Evolutionary conservation across 2,113 vertebrate genomes (phyloP).

Genomic region (Cyprinodon brontotheroides): DNA sequence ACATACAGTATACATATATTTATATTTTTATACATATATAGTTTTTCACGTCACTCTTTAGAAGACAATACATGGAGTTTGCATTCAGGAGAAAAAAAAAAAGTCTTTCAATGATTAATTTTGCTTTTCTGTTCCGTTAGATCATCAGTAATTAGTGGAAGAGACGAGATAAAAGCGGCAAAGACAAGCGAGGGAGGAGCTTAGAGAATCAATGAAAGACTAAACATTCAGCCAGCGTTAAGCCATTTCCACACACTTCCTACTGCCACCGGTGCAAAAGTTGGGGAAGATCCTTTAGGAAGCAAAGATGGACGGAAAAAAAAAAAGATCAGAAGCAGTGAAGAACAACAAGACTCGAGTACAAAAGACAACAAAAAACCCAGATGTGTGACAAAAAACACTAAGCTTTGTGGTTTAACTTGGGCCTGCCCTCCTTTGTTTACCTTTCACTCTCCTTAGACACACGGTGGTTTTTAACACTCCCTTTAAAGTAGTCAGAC

Average conservation of each 20-base stretch:
- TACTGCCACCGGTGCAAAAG: conserved; percentile 60
- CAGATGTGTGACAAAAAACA: conserved; percentile 52
- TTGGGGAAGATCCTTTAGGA: conserved; percentile 52
- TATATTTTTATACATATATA: neutral
- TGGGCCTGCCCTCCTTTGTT: conserved; percentile 48
- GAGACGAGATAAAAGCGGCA: conserved; percentile 33
- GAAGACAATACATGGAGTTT: conserved; percentile 49
- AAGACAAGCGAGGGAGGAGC: conserved; percentile 29
- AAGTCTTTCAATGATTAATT: conserved; percentile 44
- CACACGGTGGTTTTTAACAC: no score
- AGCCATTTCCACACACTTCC: conserved; percentile 53
- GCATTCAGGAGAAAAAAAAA: conserved; percentile 13
- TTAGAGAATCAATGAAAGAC: conserved; percentile 53
- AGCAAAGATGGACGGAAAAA: conserved; percentile 53
- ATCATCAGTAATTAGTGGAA: conserved; percentile 45
- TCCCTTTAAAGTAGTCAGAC: no score
- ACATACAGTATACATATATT: conserved; percentile 5
- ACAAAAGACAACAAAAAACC: conserved; percentile 31
- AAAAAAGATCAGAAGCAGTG: conserved; percentile 43
- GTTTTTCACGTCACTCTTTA: conserved; percentile 36
- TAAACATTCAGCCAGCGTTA: conserved; percentile 58
- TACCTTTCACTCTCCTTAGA: conserved; percentile 19
- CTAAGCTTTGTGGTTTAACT: conserved; percentile 45
- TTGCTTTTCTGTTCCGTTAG: conserved; percentile 36
- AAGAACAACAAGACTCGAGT: conserved; percentile 15